Percentiles rank a stretch among this genome's conserved stretches.
Evolutionary conservation across 2,113 vertebrate genomes (phyloP).

Genomic region (Python bivittatus): DNA sequence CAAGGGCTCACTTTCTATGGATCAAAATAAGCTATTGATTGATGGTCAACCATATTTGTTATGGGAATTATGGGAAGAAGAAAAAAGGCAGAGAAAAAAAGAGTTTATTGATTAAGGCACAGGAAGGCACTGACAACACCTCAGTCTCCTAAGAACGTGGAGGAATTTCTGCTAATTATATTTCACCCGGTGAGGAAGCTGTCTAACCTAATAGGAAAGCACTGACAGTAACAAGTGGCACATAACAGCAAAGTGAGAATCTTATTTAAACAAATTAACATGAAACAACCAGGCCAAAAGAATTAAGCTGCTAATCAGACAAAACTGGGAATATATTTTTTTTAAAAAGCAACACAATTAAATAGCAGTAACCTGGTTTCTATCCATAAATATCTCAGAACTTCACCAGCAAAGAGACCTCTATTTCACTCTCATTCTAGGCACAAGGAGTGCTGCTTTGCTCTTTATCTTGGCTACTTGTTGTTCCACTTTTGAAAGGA

Average conservation of each 20-base stretch:
- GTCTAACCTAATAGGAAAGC: constrained; percentile 48
- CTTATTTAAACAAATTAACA: constrained; percentile 44
- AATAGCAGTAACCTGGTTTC: constrained; percentile 32
- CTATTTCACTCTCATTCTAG: constrained; percentile 16
- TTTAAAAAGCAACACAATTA: constrained; percentile 13
- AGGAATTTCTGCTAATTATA: not conserved
- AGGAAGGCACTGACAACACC: not conserved
- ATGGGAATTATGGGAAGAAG: not conserved
- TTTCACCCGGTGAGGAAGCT: constrained; percentile 28
- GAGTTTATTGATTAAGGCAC: not conserved
- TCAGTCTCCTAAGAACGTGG: not conserved
- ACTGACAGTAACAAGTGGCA: constrained; percentile 43
- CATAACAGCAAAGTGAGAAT: not conserved
- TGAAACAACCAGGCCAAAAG: constrained; percentile 44
- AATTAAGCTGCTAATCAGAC: constrained; percentile 52
- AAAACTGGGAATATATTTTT: constrained; percentile 24
- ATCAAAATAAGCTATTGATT: too few species aligned
- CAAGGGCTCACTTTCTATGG: too few species aligned
- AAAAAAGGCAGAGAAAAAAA: rapidly evolving
- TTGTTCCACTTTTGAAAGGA: not conserved
- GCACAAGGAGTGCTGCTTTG: constrained; percentile 26
- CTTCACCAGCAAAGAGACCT: constrained; percentile 22
- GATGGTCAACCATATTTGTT: not conserved
- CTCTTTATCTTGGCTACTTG: constrained; percentile 39
- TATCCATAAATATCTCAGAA: constrained; percentile 51